Base-by-base conservation (phyloP, 2,797 vertebrate species). In the Diceros bicornis region DNA sequence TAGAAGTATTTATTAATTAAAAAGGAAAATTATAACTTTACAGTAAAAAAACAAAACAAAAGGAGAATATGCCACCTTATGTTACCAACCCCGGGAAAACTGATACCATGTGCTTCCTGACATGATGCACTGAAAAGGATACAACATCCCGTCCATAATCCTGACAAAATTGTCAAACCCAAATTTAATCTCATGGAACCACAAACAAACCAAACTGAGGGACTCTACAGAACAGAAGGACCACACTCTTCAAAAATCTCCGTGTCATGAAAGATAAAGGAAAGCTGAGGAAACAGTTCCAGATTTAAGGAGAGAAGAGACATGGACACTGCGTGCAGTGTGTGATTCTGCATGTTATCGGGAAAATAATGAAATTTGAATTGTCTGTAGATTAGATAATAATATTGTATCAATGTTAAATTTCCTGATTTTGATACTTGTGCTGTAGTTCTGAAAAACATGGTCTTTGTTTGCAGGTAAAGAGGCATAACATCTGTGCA, bases 401-500 rank as follows among this genome's bases (percentile, higher is more conserved):
- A 44, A 21, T 47, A 87, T 47, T 85, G 11, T 12, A 27, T 83
- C 83, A 18, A 27, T 64, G 41, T 50, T 27, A 74, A 52, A 57
- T 91, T 79, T 91, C 29, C 34, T 71, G 44, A 79, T 64, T 93
- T 86, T 74, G 21, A 78, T 87, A 25, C 74, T 55, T 57, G 13
- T 57, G 18, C 10, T 27, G 1, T 37, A 68, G 9, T 21, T 84
- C 34, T 84, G n/a, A 87, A 94, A 93, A 81, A 50, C 20, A 61
- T 16, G 74, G 34, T 0, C n/a, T 59, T 85, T 89, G 21, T 18
- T 96, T 96, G 86, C 78, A 64, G 9, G 7, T 71, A 72, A 85
- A 75, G 27, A 18, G 25, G 2, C 2, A 7, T 32, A 27, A 27
- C 17, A 41, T 69, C 79, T 71, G 75, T 17, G 84, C 27, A 29